Evolutionary conservation across 1,140 invertebrate genomes (phyloP), one percentile per base, ranked within the genome.

Genomic region (Drosophila nannoptera): DNA sequence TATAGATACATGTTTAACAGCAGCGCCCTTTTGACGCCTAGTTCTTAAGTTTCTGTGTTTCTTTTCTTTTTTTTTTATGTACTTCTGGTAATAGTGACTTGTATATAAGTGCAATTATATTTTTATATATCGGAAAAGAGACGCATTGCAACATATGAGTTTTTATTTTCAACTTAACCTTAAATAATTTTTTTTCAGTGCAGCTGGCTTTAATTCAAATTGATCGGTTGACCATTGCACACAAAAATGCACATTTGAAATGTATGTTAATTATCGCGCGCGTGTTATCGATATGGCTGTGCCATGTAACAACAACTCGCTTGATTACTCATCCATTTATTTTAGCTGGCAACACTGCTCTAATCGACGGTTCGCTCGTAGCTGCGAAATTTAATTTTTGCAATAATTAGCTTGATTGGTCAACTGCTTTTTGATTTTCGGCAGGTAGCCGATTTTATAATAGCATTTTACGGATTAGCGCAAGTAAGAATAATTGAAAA

Each of bases 41-140:
- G 9, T 40, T 43, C 16, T 29, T 63, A 63, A 55, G 45, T 45
- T 49, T 64, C 48, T 3, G 22, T 22, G 1, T 7, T 9, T 38
- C 6, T 33, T 65, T 49, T 9, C 29, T 6, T 1, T 60, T 60
- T 22, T n/a, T n/a, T n/a, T n/a, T n/a, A n/a, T n/a, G n/a, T 48
- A 54, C 16, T 42, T 71, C 35, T 53, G 68, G 68, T 60, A 60
- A 53, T 54, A 54, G 68, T 48, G 49, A 59, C 63, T 33, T 42
- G 9, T 59, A 50, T 43, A 50, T 50, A 66, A 59, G 46, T 42
- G 35, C 53, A 33, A 58, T 48, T 54, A 59, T 45, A 66, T 70
- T 59, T 70, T 58, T 40, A 71, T 35, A 70, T 35, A 33, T 35
- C 9, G 5, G 22, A 35, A 38, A 40, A 61, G 32, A 40, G 14